phyloP scores from a whole-genome alignment of 2,797 vertebrate species.

The Ambastaia sidthimunki region DNA sequence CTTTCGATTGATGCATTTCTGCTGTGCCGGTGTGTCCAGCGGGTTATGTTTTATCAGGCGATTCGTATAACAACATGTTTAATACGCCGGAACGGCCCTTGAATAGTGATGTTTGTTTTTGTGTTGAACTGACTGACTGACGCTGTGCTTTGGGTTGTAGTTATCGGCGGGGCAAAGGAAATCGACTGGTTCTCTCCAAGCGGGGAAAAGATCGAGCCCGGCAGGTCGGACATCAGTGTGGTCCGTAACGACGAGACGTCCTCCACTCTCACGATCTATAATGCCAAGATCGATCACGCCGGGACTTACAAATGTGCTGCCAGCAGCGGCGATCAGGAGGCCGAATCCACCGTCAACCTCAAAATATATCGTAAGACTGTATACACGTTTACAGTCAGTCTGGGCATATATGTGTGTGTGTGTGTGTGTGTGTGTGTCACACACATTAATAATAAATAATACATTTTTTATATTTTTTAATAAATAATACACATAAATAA shows the following conservation, averaged over 20 bases:
- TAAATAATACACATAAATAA: too few species aligned
- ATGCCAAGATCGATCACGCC: constrained; percentile 86
- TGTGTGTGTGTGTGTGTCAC: too few species aligned
- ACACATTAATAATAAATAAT: too few species aligned
- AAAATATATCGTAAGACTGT: constrained; percentile 92
- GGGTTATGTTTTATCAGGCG: constrained; percentile 16
- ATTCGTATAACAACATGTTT: constrained; percentile 14
- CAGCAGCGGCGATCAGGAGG: constrained; percentile 83
- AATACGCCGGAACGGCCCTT: neutral
- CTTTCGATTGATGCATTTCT: constrained; percentile 26
- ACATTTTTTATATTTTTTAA: too few species aligned
- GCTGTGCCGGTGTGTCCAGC: constrained; percentile 4
- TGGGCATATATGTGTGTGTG: neutral
- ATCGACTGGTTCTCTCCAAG: constrained; percentile 95
- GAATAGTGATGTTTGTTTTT: constrained; percentile 15
- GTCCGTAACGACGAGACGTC: constrained; percentile 89
- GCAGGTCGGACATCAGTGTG: constrained; percentile 90
- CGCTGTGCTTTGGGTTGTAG: constrained; percentile 66
- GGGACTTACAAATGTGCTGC: constrained; percentile 96
- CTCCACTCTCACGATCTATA: constrained; percentile 95
- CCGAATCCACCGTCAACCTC: constrained; percentile 91
- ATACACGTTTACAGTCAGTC: neutral
- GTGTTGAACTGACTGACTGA: neutral
- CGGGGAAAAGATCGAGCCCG: constrained; percentile 87
- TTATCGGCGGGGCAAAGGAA: constrained; percentile 87